Evolutionary conservation across 1,140 invertebrate genomes (phyloP), one percentile per base, ranked within the genome.

Genomic region (Meteorus sp.): DNA sequence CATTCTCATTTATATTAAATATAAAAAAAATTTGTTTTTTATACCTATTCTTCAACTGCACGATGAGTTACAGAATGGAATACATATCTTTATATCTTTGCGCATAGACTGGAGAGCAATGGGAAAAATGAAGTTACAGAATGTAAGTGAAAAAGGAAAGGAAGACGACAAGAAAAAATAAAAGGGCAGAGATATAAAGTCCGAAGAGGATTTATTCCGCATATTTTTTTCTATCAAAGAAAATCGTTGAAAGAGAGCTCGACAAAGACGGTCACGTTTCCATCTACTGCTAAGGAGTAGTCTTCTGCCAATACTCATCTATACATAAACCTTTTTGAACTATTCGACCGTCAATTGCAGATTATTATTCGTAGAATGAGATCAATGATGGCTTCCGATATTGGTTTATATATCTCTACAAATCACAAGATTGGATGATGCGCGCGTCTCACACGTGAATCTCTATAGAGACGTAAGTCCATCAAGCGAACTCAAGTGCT

Each of bases 181-280:
- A 39, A 54, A 29, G 23, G 25, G 20, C 43, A 9, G 39, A 55
- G 41, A 55, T 55, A 43, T 22, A 8, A 8, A 44, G 41, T 19
- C 19, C 41, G 19, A 44, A 19, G 20, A 19, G 41, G 20, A 19
- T 44, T 44, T 5, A 20, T 19, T 44, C 9, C 13, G 19, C 41
- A 44, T 44, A 44, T 44, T 44, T 44, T 44, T 44, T n/a, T n/a
- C 41, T 44, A 44, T 44, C 41, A 44, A 44, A 44, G 41, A 20
- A 44, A 44, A n/a, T n/a, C n/a, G n/a, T n/a, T 44, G 15, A 19
- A 3, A 13, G 20, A 23, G 15, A 44, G 17, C 17, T 5, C 41
- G 41, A 29, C 4, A 29, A 29, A 29, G 27, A 29, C 27, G n/a
- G n/a, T n/a, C n/a, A n/a, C n/a, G n/a, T n/a, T n/a, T n/a, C n/a